A percentile compares a stretch with the other conserved stretches of the same genome.
phyloP scores from a whole-genome alignment of 2,888 invertebrate genomes.

The Teinopalpus imperialis region DNA sequence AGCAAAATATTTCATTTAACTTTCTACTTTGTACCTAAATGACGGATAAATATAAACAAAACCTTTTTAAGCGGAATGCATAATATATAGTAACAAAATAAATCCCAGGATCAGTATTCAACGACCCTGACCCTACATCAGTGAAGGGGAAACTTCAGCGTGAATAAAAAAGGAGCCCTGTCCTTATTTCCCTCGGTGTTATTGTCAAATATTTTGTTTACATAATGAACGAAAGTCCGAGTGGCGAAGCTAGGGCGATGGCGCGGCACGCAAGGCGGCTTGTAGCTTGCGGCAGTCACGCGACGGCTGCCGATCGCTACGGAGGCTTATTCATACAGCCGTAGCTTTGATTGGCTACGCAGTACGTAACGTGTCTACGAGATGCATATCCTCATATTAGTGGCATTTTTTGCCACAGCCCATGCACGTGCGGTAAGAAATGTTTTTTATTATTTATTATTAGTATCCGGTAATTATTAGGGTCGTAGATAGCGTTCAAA shows the following conservation, averaged over 20 bases:
- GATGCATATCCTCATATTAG: conserved; percentile 67
- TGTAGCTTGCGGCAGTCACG: conserved; percentile 73
- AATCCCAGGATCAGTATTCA: conserved; percentile 18
- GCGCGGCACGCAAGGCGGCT: conserved; percentile 41
- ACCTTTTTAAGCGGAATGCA: conserved; percentile 9
- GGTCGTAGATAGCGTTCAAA: too few species aligned
- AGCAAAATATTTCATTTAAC: too few species aligned
- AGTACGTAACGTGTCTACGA: conserved; percentile 46
- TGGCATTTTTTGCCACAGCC: conserved; percentile 66
- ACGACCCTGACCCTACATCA: conserved; percentile 21
- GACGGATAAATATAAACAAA: too few species aligned
- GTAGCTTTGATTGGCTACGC: conserved; percentile 50
- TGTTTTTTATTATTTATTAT: conserved; percentile 35
- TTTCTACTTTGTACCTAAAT: too few species aligned
- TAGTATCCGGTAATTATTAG: too few species aligned
- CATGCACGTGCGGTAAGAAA: conserved; percentile 78
- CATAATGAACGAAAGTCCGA: conserved; percentile 61
- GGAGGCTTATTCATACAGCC: conserved; percentile 36
- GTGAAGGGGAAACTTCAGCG: conserved; percentile 22
- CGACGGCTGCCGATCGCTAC: conserved; percentile 55
- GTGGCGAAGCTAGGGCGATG: conserved; percentile 35
- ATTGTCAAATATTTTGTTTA: conserved; percentile 71
- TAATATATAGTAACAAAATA: conserved; percentile 20
- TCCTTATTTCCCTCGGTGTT: conserved; percentile 52
- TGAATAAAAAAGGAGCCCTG: conserved; percentile 27